Conservation (phyloP, 1,140 invertebrate genomes). For the Aplysia californica region DNA sequence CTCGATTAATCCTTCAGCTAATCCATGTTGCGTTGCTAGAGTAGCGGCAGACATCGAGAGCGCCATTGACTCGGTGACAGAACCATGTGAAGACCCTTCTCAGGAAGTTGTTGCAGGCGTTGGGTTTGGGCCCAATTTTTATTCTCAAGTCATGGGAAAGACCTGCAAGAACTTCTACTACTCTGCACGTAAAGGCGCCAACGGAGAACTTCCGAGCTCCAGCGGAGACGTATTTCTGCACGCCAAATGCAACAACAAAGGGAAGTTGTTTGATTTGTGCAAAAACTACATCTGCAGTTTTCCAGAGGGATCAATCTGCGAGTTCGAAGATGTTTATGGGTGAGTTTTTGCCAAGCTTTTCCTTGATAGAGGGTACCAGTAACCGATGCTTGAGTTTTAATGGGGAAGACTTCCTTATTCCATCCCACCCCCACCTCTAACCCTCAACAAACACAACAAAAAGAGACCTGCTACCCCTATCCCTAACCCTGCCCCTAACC, state of each 20-base stretch:
- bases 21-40: neutral
- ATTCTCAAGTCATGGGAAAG: neutral
- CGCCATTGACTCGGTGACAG: constrained; percentile 1
- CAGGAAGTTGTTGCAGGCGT: constrained; percentile 13
- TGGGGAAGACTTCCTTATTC: no score
- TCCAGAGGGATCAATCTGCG: constrained; percentile 4
- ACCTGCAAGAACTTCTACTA: constrained; percentile 26
- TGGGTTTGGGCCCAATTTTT: constrained; percentile 23
- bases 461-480: no score
- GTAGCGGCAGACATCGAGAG: neutral
- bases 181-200: constrained; percentile 12
- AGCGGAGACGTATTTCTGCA: constrained; percentile 21
- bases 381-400: no score
- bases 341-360: no score
- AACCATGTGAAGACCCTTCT: neutral
- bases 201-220: constrained; percentile 12
- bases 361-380: no score
- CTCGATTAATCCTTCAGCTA: constrained; percentile 1
- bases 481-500: no score
- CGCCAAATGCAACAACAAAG: constrained; percentile 21
- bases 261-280: constrained; percentile 27
- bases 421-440: no score
- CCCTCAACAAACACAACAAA: no score
- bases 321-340: constrained; percentile 24
- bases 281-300: constrained; percentile 16